A percentile compares a stretch with the other conserved stretches of the same genome.
phyloP scores from a whole-genome alignment of 2,113 vertebrate genomes.

The Syngnathus floridae region DNA sequence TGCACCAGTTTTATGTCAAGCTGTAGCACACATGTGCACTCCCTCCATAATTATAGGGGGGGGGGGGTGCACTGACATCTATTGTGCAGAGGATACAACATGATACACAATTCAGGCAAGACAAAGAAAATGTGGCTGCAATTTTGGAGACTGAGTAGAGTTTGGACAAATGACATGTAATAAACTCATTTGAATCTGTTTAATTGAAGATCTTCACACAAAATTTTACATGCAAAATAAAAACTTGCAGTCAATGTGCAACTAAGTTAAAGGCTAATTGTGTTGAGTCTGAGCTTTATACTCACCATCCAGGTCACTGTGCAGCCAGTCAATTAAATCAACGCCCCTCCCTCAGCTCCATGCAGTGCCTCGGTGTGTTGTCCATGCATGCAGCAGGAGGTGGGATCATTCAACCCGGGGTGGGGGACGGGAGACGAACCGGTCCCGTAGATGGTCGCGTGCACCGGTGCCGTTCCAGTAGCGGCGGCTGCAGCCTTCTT shows the following conservation, averaged over 20 bases:
- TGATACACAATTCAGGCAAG: background rate
- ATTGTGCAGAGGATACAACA: background rate
- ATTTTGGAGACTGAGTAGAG: background rate
- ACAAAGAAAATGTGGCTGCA: conserved; percentile 18
- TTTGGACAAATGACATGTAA: conserved; percentile 26
- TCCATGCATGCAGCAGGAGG: conserved; percentile 3
- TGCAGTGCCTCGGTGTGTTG: conserved; percentile 15
- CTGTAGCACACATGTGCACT: conserved; percentile 25
- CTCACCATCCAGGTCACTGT: conserved; percentile 70
- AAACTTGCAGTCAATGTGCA: background rate
- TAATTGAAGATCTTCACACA: background rate
- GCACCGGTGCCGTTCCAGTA: background rate
- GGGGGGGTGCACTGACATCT: background rate
- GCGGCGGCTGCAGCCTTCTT: conserved; percentile 30
- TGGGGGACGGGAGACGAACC: conserved; percentile 2
- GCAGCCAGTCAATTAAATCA: conserved; percentile 36
- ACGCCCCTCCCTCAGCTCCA: conserved; percentile 38
- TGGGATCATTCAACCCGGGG: conserved; percentile 7
- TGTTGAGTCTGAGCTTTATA: conserved; percentile 1
- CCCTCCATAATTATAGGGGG: conserved; percentile 3
- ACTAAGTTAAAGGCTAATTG: conserved; percentile 13
- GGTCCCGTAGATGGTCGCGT: background rate
- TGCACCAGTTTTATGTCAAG: conserved; percentile 17
- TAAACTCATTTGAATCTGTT: no score
- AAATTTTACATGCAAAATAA: background rate